Conservation (phyloP, 1,140 invertebrate genomes). For the Drosophila eugracilis region DNA sequence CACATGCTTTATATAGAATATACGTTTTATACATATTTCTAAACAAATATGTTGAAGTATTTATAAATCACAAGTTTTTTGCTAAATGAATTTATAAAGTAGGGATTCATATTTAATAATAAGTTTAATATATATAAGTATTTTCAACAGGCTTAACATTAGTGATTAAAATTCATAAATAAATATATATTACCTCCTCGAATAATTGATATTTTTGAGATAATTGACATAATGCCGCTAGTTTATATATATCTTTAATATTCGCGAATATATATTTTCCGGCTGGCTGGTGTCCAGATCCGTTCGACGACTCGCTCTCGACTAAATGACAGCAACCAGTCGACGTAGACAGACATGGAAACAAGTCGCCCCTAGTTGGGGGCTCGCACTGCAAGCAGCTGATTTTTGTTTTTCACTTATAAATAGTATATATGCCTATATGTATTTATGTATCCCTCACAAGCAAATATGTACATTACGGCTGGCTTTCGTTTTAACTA, state of each 20-base stretch:
- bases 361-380: constrained; percentile 42
- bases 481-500: constrained; percentile 36
- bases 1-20: no score
- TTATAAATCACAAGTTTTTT: no score
- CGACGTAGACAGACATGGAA: constrained; percentile 11
- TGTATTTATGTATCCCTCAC: not conserved
- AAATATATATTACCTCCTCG: constrained; percentile 45
- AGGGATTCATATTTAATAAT: no score
- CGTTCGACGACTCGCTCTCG: constrained; percentile 18
- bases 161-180: no score
- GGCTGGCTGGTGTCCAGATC: constrained; percentile 33
- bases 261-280: constrained; percentile 17
- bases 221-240: constrained; percentile 51
- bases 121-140: no score
- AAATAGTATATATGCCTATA: constrained; percentile 50
- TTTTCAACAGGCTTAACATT: no score
- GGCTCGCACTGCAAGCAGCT: constrained; percentile 50
- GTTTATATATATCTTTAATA: constrained; percentile 10
- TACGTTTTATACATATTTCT: no score
- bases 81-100: no score
- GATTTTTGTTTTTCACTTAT: constrained; percentile 64
- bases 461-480: not conserved
- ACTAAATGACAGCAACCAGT: constrained; percentile 15
- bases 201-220: constrained; percentile 59
- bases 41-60: no score